These are phyloP conservation scores for Ptychochromis oligacanthus DNA, from an alignment of 2,113 vertebrate species.

Conservation along the genomic window DNA sequence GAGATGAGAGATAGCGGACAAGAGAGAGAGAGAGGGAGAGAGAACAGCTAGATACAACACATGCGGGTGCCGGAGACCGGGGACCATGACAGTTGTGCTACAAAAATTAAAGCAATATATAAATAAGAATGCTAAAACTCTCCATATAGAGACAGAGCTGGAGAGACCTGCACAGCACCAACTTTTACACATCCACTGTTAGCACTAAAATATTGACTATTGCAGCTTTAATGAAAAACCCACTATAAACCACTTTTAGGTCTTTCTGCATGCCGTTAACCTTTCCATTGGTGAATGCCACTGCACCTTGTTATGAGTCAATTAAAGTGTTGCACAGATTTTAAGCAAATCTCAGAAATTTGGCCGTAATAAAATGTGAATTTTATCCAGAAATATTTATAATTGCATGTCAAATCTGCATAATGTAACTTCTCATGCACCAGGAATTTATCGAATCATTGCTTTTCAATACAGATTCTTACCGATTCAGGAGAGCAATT, in stretches of 20 bases:
- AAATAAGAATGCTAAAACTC: neutral
- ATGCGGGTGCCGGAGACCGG: no score
- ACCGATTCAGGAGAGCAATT: neutral
- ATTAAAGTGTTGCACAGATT: conserved; percentile 3
- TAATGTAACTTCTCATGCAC: neutral
- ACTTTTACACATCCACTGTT: neutral
- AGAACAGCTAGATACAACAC: no score
- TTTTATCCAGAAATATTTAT: neutral
- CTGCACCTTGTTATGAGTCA: neutral
- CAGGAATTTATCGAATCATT: neutral
- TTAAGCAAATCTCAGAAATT: neutral
- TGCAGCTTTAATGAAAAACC: neutral
- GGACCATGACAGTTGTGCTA: no score
- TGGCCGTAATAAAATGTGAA: neutral
- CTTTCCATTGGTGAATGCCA: neutral
- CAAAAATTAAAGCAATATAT: neutral
- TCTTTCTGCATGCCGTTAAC: neutral
- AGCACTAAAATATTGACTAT: neutral
- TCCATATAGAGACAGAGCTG: neutral
- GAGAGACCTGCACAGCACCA: neutral
- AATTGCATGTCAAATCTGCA: neutral
- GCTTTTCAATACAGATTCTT: conserved; percentile 3
- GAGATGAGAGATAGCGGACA: no score
- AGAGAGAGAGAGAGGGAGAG: no score
- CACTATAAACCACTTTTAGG: neutral